These are phyloP conservation scores for Cyclopterus lumpus DNA, from an alignment of 2,797 vertebrate genomes.

Conservation along the genomic window DNA sequence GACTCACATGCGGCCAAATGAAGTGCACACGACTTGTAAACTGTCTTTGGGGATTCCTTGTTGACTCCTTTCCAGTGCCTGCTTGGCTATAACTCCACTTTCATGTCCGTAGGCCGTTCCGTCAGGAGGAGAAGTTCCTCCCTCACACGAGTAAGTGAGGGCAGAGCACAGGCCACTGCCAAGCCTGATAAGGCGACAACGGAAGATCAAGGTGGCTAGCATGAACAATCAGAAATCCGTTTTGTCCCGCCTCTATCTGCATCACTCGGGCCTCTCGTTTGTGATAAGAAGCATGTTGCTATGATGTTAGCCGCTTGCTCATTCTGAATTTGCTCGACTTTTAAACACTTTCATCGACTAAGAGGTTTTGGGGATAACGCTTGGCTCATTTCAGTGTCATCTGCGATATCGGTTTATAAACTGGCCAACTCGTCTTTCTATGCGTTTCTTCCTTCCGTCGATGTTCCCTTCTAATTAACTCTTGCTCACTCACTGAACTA, in stretches of 20 bases:
- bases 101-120: conserved; percentile 79
- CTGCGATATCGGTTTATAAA: not conserved
- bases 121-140: conserved; percentile 92
- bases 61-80: conserved; percentile 44
- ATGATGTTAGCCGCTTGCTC: conserved; percentile 39
- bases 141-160: conserved; percentile 88
- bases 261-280: conserved; percentile 27
- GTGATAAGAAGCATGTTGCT: conserved; percentile 72
- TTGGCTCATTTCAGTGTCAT: conserved; percentile 25
- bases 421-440: conserved; percentile 12
- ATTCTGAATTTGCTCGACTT: conserved; percentile 30
- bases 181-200: conserved; percentile 86
- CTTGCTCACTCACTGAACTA: conserved; percentile 20
- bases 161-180: conserved; percentile 81
- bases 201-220: conserved; percentile 89
- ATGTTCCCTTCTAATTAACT: conserved; percentile 15
- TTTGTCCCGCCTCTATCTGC: conserved; percentile 34
- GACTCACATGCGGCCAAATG: conserved; percentile 59
- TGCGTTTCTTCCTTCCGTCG: conserved; percentile 13
- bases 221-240: conserved; percentile 59
- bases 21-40: conserved; percentile 60
- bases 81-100: conserved; percentile 73
- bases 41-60: conserved; percentile 57
- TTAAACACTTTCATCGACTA: conserved; percentile 19
- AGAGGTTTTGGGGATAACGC: conserved; percentile 28